phyloP scores from a whole-genome alignment of 2,888 invertebrate genomes.

The Caenorhabditis becei region DNA sequence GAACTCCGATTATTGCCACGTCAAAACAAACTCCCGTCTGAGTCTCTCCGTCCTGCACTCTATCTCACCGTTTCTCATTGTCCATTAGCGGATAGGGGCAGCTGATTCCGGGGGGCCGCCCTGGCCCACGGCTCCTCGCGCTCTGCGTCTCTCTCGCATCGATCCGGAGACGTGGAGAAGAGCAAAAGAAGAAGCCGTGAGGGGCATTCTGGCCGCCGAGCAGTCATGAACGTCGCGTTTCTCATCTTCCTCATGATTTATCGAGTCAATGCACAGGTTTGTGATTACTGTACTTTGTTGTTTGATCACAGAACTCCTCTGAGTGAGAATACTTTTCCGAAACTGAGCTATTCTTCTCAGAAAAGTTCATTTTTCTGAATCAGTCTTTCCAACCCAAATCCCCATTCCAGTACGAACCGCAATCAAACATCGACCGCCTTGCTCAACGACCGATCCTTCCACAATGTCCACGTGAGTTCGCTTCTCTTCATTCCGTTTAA shows the following conservation, averaged over 20 bases:
- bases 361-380: not conserved
- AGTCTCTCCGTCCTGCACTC: not conserved
- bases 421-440: slow-evolving; percentile 63
- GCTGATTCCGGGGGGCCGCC: slow-evolving; percentile 8
- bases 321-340: not conserved
- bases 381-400: not conserved
- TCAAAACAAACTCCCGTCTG: slow-evolving; percentile 6
- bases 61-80: slow-evolving; percentile 4
- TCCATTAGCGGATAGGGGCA: slow-evolving; percentile 33
- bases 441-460: slow-evolving; percentile 54
- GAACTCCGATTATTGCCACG: not conserved
- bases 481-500: slow-evolving; percentile 13
- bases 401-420: slow-evolving; percentile 56
- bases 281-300: slow-evolving; percentile 14
- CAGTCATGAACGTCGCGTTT: slow-evolving; percentile 30
- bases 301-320: not conserved
- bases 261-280: slow-evolving; percentile 39
- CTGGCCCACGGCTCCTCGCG: slow-evolving; percentile 10
- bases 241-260: slow-evolving; percentile 41
- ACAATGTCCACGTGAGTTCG: slow-evolving; percentile 60
- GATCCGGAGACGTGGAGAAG: slow-evolving; percentile 31
- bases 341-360: not conserved
- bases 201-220: too few species aligned
- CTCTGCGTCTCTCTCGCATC: slow-evolving; percentile 26
- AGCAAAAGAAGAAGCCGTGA: slow-evolving; percentile 13